A percentile compares a stretch with the other conserved stretches of the same genome.
Evolutionary conservation across 2,888 invertebrate genomes (phyloP).

Genomic region (Diarsia brunnea): DNA sequence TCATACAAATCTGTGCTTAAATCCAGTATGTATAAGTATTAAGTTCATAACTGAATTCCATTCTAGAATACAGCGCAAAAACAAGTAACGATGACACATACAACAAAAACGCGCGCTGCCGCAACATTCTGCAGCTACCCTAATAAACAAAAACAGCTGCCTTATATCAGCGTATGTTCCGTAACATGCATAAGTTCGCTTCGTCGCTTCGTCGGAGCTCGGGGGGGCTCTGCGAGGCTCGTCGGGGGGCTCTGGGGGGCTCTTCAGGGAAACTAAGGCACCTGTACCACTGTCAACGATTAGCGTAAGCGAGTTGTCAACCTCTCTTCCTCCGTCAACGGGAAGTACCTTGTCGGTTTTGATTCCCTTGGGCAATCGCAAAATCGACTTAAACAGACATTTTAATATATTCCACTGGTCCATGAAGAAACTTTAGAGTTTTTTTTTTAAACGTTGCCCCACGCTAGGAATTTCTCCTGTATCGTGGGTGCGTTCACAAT

Average conservation of each 20-base stretch:
- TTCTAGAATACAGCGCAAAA: background rate
- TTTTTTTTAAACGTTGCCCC: too few species aligned
- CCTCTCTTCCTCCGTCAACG: too few species aligned
- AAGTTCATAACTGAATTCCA: background rate
- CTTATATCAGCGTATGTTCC: conserved; percentile 24
- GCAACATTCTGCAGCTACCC: conserved; percentile 5
- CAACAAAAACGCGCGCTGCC: conserved; percentile 13
- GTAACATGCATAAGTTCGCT: conserved; percentile 44
- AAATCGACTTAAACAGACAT: too few species aligned
- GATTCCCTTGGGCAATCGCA: too few species aligned
- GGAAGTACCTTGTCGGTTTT: too few species aligned
- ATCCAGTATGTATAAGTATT: background rate
- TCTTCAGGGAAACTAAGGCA: conserved; percentile 8
- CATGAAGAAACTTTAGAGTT: too few species aligned
- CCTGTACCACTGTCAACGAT: background rate
- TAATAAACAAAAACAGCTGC: conserved; percentile 38
- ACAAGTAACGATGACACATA: background rate
- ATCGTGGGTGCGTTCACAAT: too few species aligned
- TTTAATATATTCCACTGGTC: too few species aligned
- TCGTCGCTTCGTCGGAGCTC: conserved; percentile 39
- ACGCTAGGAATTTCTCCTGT: too few species aligned
- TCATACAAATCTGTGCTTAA: background rate
- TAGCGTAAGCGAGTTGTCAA: background rate
- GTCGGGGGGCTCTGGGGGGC: background rate
- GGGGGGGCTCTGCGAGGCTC: background rate